A percentile compares a stretch with the other conserved stretches of the same genome.
Evolutionary conservation across 2,888 invertebrate genomes (phyloP).

Genomic region (Diplazon laetatorius): DNA sequence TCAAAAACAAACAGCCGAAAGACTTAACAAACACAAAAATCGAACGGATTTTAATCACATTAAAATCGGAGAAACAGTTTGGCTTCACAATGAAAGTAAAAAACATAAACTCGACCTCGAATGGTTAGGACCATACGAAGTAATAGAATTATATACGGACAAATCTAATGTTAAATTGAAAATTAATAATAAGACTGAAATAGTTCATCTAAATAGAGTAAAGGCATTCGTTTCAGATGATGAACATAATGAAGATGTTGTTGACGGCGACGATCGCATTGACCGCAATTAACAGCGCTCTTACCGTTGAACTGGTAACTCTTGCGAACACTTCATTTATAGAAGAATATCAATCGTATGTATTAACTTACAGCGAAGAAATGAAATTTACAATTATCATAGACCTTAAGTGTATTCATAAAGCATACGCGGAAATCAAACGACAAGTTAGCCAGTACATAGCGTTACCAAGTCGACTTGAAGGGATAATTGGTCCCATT

Average conservation of each 20-base stretch:
- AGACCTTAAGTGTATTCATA: constrained; percentile 37
- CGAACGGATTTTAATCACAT: constrained; percentile 24
- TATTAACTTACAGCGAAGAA: constrained; percentile 44
- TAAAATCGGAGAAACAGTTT: constrained; percentile 26
- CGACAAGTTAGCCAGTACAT: constrained; percentile 20
- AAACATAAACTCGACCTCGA: constrained; percentile 47
- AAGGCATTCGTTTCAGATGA: constrained; percentile 44
- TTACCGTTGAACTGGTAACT: constrained; percentile 43
- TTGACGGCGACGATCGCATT: constrained; percentile 27
- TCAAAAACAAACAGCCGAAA: constrained; percentile 36
- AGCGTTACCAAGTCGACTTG: constrained; percentile 5
- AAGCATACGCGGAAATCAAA: constrained; percentile 26
- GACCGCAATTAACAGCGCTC: constrained; percentile 40
- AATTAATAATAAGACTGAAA: constrained; percentile 32
- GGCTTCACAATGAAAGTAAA: constrained; percentile 43
- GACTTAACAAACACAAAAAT: constrained; percentile 35
- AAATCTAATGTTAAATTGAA: constrained; percentile 36
- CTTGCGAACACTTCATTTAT: constrained; percentile 39
- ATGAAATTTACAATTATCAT: constrained; percentile 44
- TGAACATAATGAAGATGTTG: constrained; percentile 43
- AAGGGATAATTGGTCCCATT: constrained; percentile 4
- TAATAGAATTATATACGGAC: constrained; percentile 36
- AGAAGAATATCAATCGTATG: constrained; percentile 28
- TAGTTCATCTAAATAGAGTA: constrained; percentile 45
- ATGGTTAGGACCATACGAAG: constrained; percentile 45